Conservation (phyloP, 23 tunicate genomes). For the Halocynthia roretzi region DNA sequence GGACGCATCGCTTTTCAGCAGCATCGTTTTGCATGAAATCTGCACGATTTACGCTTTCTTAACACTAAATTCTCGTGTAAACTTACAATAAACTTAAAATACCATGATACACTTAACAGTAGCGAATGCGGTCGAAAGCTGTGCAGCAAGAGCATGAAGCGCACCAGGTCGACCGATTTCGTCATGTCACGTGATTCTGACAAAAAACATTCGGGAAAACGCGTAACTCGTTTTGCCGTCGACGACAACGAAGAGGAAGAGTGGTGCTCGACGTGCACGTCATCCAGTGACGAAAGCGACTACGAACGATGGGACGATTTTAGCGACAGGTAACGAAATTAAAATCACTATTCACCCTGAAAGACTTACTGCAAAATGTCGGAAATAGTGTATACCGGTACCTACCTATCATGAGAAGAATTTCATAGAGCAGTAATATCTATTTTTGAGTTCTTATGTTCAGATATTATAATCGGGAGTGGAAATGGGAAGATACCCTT, state of each 20-base stretch:
- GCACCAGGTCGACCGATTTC: constrained; percentile 92
- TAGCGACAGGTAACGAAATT: constrained; percentile 5
- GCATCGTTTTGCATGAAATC: not conserved
- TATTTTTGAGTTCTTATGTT: too few species aligned
- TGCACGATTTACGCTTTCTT: not conserved
- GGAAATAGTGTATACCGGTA: too few species aligned
- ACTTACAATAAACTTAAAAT: not conserved
- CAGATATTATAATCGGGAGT: too few species aligned
- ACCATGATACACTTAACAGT: not conserved
- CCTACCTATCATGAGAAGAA: too few species aligned
- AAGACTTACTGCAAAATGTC: not conserved
- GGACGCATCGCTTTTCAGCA: not conserved
- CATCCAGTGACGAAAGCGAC: constrained; percentile 96
- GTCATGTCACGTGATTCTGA: constrained; percentile 33
- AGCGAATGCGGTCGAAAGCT: constrained; percentile 21
- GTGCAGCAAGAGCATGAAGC: constrained; percentile 82
- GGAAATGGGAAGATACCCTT: too few species aligned
- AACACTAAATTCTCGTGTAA: not conserved
- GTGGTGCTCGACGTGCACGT: constrained; percentile 99
- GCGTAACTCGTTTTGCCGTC: constrained; percentile 19
- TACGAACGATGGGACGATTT: constrained; percentile 95
- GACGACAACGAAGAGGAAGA: constrained; percentile 79
- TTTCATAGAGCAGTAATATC: too few species aligned
- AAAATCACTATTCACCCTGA: not conserved
- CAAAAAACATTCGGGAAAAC: constrained; percentile 21